Evolutionary conservation across 2,888 invertebrate genomes (phyloP).

Genomic region (Thera britannica): DNA sequence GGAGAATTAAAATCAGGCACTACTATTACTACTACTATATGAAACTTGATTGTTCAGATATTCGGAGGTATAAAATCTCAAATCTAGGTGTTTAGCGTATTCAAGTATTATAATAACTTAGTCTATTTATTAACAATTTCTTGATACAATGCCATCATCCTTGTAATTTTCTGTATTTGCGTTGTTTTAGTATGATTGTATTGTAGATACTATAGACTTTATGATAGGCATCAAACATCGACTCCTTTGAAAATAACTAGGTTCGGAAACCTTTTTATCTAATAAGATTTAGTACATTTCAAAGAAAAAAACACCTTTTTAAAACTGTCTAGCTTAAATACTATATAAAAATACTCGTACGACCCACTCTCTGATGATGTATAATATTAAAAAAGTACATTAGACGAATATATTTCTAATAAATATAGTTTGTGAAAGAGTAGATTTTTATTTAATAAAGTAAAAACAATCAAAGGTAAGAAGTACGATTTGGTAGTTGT

Average conservation of each 20-base stretch:
- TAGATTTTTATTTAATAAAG: too few relatives aligned
- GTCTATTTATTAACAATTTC: neutral
- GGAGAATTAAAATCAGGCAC: too few relatives aligned
- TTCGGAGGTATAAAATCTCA: conserved; percentile 22
- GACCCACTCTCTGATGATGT: conserved; percentile 19
- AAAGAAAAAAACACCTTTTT: conserved; percentile 5
- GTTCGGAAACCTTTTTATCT: conserved; percentile 20
- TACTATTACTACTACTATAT: too few relatives aligned
- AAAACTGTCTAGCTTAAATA: neutral
- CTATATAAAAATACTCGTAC: too few relatives aligned
- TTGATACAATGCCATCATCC: conserved; percentile 34
- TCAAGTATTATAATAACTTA: too few relatives aligned
- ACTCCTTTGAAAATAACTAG: conserved; percentile 25
- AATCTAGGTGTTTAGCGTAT: neutral
- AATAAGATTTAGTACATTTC: conserved; percentile 5
- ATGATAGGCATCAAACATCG: conserved; percentile 11
- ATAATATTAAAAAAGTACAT: neutral
- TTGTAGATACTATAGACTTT: conserved; percentile 8
- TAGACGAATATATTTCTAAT: too few relatives aligned
- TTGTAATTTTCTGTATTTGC: conserved; percentile 38
- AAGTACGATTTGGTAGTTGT: too few relatives aligned
- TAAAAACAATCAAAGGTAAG: too few relatives aligned
- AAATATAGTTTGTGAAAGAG: too few relatives aligned
- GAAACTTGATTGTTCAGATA: neutral
- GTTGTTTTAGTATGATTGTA: conserved; percentile 3